A percentile compares a stretch with the other conserved stretches of the same genome.
Evolutionary conservation across 1,140 invertebrate genomes (phyloP).

Genomic region (Drosophila subobscura): DNA sequence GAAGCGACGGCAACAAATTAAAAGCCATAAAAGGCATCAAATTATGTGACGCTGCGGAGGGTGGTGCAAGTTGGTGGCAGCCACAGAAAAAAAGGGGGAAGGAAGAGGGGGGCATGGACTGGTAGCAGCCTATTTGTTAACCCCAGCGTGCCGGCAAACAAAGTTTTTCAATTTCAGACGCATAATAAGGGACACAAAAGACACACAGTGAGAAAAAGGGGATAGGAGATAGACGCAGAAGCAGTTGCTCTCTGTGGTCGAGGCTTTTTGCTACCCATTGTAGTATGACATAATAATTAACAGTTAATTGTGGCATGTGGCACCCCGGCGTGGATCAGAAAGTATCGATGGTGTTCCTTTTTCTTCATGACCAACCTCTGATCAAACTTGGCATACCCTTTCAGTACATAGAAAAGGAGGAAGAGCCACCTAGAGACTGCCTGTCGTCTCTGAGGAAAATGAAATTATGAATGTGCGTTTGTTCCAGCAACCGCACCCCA

Average conservation of each 20-base stretch:
- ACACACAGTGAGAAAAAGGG: slow-evolving; percentile 6
- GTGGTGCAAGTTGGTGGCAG: slow-evolving; percentile 44
- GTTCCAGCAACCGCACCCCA: slow-evolving; percentile 70
- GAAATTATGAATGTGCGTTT: slow-evolving; percentile 81
- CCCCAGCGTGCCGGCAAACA: slow-evolving; percentile 76
- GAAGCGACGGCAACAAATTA: slow-evolving; percentile 71
- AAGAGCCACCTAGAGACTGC: slow-evolving; percentile 20
- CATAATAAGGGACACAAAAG: slow-evolving; percentile 75
- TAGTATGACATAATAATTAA: too few relatives aligned
- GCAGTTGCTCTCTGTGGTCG: too few relatives aligned
- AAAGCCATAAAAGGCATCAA: slow-evolving; percentile 79
- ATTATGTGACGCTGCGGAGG: slow-evolving; percentile 74
- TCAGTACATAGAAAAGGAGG: too few relatives aligned
- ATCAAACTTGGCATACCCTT: too few relatives aligned
- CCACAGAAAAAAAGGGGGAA: neutral
- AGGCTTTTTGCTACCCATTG: too few relatives aligned
- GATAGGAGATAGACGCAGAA: neutral
- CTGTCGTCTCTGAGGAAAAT: slow-evolving; percentile 62
- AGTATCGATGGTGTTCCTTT: too few relatives aligned
- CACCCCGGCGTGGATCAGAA: too few relatives aligned
- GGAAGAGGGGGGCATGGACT: slow-evolving; percentile 14
- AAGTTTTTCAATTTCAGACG: slow-evolving; percentile 82
- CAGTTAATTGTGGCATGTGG: too few relatives aligned
- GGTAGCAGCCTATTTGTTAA: slow-evolving; percentile 73
- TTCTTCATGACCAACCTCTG: too few relatives aligned